Evolutionary conservation across 2,888 invertebrate species (phyloP), one percentile per base, ranked within the genome.

Genomic region (Eulithis testata): DNA sequence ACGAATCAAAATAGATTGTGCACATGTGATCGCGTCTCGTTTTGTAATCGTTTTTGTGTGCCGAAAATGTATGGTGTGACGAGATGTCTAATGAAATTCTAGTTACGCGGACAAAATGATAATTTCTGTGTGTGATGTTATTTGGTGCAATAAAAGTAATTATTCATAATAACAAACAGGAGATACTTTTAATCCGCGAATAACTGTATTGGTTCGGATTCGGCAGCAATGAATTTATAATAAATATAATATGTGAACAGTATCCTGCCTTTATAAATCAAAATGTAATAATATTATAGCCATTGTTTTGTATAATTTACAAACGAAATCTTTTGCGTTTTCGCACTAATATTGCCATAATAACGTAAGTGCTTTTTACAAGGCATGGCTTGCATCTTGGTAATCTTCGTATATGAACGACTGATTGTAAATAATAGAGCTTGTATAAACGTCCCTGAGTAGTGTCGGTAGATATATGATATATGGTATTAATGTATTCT

Each of bases 311-410:
- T 88, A 86, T 85, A 88, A 88, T 83, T 78, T 78, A 81, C 63
- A 54, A 70, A 64, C 31, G 47, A 64, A 69, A 71, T 76, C 71
- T 73, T 75, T 79, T 76, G 82, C 82, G 82, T 83, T 76, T 84
- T 81, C 78, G 84, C 82, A 83, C 81, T 77, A 80, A 76, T 78
- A 81, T 85, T 88, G 89, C 89, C 89, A 89, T 89, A 88, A 84
- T 89, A 86, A 81, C 78, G 71, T 84, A 82, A 80, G 74, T 76
- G 76, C 79, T 73, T 72, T 76, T 69, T 75, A 73, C 69, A 73
- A 67, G 54, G 63, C 67, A 72, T 73, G 71, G 74, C 69, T 74
- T 70, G 59, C 53, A 40, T 8, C 4, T 40, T 72, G 68, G 68
- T 65, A 65, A 66, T 69, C 51, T 55, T 65, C 66, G 55, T 68